Base-by-base conservation (phyloP, 2,888 invertebrate species). In the Liposcelis brunnea region DNA sequence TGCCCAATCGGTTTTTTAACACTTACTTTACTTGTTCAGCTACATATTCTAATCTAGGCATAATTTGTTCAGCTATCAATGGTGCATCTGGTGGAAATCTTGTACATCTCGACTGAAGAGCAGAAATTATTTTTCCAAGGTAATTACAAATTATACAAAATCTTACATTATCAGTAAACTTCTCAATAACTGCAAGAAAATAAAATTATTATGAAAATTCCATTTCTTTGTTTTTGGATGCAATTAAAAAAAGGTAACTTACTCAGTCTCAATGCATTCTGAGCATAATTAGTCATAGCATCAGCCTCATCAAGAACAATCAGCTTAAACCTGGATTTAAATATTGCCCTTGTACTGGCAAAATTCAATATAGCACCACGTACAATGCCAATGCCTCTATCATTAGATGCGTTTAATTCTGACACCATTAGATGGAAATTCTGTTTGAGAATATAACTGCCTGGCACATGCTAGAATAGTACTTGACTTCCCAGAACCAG, bases 131-230 rank as follows among this genome's bases (percentile, higher is more conserved):
- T 70, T 97, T 97, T 55, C 91, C 87, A 54, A 98, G 67, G 65
- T 98, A 98, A 66, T 98, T 98, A 66, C 97, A 95, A 57, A 99
- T 97, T 48, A 98, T 82, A 62, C 98, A 99, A 64, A 98, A 98
- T 8, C 98, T 71, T 2, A 94, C 90, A 64, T 97, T 97, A 53
- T 95, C 94, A 10, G 97, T 97, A 61, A 91, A 98, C 63, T 98
- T 98, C 64, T 98, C 98, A 59, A 98, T 95, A 55, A 98, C 91
- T 90, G 70, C 53, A 71, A 66, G 48, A 55, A 56, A 55, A 55
- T 49, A 42, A 43, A 19, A 36, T 34, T 37, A 12, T n/a, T n/a
- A n/a, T n/a, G n/a, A n/a, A n/a, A n/a, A n/a, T n/a, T n/a, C n/a
- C n/a, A n/a, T n/a, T n/a, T n/a, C n/a, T n/a, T n/a, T n/a, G n/a